phyloP scores from a whole-genome alignment of 2,113 vertebrate species.

The Nanorana parkeri region DNA sequence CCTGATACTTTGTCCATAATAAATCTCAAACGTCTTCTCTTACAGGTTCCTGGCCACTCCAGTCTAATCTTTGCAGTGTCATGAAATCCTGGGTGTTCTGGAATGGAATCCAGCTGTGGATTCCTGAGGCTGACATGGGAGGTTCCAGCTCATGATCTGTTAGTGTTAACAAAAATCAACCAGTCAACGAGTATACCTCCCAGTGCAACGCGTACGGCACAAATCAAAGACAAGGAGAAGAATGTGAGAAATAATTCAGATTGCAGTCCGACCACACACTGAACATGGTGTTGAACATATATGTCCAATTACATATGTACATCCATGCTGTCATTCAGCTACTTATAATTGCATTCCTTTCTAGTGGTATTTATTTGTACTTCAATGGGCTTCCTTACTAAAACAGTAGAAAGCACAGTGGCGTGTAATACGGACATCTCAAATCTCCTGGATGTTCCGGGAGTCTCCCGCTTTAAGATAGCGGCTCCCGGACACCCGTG shows the following conservation, averaged over 20 bases:
- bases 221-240: slow-evolving; percentile 28
- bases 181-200: slow-evolving; percentile 17
- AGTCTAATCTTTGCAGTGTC: slow-evolving; percentile 48
- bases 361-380: background rate
- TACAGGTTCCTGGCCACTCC: slow-evolving; percentile 34
- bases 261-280: slow-evolving; percentile 18
- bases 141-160: slow-evolving; percentile 32
- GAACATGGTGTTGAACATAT: slow-evolving; percentile 2
- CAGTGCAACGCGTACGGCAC: background rate
- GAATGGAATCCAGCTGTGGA: slow-evolving; percentile 55
- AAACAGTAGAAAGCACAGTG: too few species aligned
- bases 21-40: slow-evolving; percentile 35
- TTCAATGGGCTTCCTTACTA: too few species aligned
- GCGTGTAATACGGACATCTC: too few species aligned
- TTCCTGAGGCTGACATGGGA: slow-evolving; percentile 47
- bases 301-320: background rate
- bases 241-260: slow-evolving; percentile 25
- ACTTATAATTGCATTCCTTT: slow-evolving; percentile 8
- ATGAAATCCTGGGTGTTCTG: slow-evolving; percentile 53
- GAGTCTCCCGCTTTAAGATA: too few species aligned
- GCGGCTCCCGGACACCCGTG: too few species aligned
- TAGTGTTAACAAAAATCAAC: slow-evolving; percentile 27
- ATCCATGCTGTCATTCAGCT: slow-evolving; percentile 3
- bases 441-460: too few species aligned
- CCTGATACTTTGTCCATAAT: slow-evolving; percentile 48